A percentile compares a stretch with the other conserved stretches of the same genome.
These are phyloP conservation scores for Chelon auratus DNA, from an alignment of 2,797 vertebrate genomes.

Conservation along the genomic window DNA sequence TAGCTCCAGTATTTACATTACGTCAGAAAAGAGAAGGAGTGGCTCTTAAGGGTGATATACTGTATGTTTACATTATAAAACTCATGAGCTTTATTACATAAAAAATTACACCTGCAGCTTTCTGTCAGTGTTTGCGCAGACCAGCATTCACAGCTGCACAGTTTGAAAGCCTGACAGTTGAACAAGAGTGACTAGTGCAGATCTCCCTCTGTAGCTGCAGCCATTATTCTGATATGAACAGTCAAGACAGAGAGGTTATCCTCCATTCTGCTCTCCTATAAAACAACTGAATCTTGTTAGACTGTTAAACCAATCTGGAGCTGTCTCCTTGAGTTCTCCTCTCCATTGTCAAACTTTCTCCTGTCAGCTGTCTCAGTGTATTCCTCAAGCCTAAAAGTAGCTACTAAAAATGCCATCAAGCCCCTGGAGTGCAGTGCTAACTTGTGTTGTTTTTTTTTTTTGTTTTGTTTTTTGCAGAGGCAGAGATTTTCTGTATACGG, in stretches of 20 bases:
- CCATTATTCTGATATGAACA: not conserved
- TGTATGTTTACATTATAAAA: not conserved
- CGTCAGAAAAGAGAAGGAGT: not conserved
- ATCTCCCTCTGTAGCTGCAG: not conserved
- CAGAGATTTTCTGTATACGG: constrained; percentile 95
- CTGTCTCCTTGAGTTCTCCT: constrained; percentile 18
- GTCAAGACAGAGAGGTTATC: constrained; percentile 15
- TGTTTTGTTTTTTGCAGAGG: constrained; percentile 86
- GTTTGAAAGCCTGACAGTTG: not conserved
- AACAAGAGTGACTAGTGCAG: not conserved
- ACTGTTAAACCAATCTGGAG: constrained; percentile 9
- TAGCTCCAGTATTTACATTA: constrained; percentile 13
- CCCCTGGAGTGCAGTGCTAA: constrained; percentile 27
- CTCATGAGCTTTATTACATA: not conserved
- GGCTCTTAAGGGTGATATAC: not conserved
- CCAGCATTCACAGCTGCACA: not conserved
- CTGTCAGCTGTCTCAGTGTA: not conserved
- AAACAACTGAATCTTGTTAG: constrained; percentile 16
- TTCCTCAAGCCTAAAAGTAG: constrained; percentile 12
- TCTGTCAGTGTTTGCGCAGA: not conserved
- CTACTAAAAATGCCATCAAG: not conserved
- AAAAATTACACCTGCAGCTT: constrained; percentile 4
- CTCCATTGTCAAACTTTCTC: constrained; percentile 6
- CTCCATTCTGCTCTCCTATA: not conserved
- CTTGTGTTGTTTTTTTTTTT: constrained; percentile 35